Evolutionary conservation across 2,113 vertebrate genomes (phyloP), one percentile per base, ranked within the genome.

Genomic region (Platichthys stellatus): DNA sequence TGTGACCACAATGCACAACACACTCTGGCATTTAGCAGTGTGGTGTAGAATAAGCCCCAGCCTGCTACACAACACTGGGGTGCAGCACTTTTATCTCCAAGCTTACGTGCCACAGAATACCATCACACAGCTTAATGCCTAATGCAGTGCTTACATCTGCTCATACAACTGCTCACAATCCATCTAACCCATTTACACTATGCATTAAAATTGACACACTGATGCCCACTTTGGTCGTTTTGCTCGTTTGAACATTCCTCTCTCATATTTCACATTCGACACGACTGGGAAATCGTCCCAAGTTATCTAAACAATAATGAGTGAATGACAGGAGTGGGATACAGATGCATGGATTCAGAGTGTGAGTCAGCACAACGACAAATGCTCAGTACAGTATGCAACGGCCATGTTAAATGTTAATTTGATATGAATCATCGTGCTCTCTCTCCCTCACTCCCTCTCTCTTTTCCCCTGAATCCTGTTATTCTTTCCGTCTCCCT

Each of bases 141-240:
- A 35, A 75, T 26, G 60, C 23, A 54, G 23, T 49, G 17, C 66
- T 40, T 69, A 28, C 61, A 82, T 80, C 69, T 76, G 61, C 62
- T 74, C 24, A 54, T 31, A n/a, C 65, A 80, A 47, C 57, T 77
- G 58, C 64, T 73, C 66, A 64, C 64, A 69, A 51, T 69, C 63
- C 40, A 24, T 77, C 26, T 21, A 13, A 59, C 24, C 53, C 31
- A 35, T 67, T 72, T 56, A 72, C 66, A 58, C 61, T 20, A 11
- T 65, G 47, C 21, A 40, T 60, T 73, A 35, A 17, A 66, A 66
- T 12, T 13, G 51, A 38, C 64, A 15, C 14, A 28, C 51, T 47
- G n/a, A 54, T 56, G 21, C 10, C 17, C 24, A 8, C 26, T 64
- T 15, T 14, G 12, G 23, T 12, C 3, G 2, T 13, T 57, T 38